Conservation (phyloP, 1,140 invertebrate genomes). For the Akabosia matsudoensis region DNA sequence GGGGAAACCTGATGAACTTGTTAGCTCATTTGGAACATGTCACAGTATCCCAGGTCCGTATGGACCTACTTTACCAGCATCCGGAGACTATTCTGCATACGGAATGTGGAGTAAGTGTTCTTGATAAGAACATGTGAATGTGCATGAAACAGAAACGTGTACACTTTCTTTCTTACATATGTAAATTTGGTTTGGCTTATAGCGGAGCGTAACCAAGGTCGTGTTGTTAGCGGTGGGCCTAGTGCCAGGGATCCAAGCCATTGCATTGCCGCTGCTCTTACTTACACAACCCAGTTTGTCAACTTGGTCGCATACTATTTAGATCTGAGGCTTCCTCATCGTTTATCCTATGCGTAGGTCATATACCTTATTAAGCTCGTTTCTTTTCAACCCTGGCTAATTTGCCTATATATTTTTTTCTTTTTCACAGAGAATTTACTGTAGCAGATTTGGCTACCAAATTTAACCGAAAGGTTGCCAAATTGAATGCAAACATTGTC, state of each 20-base stretch:
- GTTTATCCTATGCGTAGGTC: conserved; percentile 68
- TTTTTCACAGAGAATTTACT: conserved; percentile 65
- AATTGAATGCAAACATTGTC: conserved; percentile 75
- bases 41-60: conserved; percentile 64
- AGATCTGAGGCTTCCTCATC: conserved; percentile 70
- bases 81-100: conserved; percentile 74
- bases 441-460: conserved; percentile 65
- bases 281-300: conserved; percentile 76
- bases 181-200: conserved; percentile 47
- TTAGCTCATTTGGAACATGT: conserved; percentile 60
- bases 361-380: conserved; percentile 16
- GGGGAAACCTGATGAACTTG: conserved; percentile 63
- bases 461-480: conserved; percentile 69
- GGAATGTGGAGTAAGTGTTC: conserved; percentile 62
- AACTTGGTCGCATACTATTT: conserved; percentile 73
- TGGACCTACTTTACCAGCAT: conserved; percentile 68
- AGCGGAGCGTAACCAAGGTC: conserved; percentile 64
- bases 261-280: conserved; percentile 72
- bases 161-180: no score
- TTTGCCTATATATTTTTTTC: conserved; percentile 40
- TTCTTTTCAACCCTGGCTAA: conserved; percentile 24
- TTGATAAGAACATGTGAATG: not conserved
- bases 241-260: conserved; percentile 61
- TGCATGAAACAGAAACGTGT: not conserved
- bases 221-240: conserved; percentile 50